Base-by-base conservation (phyloP, 2,888 invertebrate genomes). In the Lasioglossum villosulum region DNA sequence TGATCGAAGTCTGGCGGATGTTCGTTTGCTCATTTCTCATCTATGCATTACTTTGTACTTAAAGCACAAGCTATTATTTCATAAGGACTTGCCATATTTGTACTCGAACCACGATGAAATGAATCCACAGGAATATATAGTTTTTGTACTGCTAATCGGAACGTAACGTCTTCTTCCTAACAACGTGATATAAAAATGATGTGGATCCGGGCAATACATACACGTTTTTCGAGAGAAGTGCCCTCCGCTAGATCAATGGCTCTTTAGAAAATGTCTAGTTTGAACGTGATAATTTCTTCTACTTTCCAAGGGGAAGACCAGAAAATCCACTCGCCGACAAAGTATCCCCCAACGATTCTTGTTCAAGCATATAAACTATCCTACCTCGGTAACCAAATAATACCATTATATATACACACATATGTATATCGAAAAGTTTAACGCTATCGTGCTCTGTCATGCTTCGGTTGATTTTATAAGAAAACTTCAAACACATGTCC, bases 191-290 rank as follows among this genome's bases (percentile, higher is more conserved):
- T 68, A 48, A 56, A 37, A 63, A 39, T 66, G 27, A 68, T 72
- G 14, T 59, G 56, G 59, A 42, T 78, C n/a, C 12, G 52, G 66
- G 56, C n/a, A 75, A 78, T 84, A 84, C 80, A 84, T 86, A 84
- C 73, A 84, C 77, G 66, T 76, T 42, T 45, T 78, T 34, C 39
- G 27, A 63, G 23, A n/a, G 71, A 27, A 56, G 42, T 16, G 30
- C 19, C 75, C 66, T 56, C 77, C 75, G 27, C 63, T 59, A 39
- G 34, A 63, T 27, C 45, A 39, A 78, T 16, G 42, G 37, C 30
- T 82, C 63, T 45, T 59, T 66, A 82, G n/a, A 34, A 48, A 82
- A 78, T 56, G 27, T 16, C 45, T 19, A 68, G 27, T 48, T 81
- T 12, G 52, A 34, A 4, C 68, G 39, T 27, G 56, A 77, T 19